A percentile compares a stretch with the other conserved stretches of the same genome.
These are phyloP conservation scores for Oxygymnocypris stewartii DNA, from an alignment of 2,113 vertebrate genomes.

Conservation along the genomic window DNA sequence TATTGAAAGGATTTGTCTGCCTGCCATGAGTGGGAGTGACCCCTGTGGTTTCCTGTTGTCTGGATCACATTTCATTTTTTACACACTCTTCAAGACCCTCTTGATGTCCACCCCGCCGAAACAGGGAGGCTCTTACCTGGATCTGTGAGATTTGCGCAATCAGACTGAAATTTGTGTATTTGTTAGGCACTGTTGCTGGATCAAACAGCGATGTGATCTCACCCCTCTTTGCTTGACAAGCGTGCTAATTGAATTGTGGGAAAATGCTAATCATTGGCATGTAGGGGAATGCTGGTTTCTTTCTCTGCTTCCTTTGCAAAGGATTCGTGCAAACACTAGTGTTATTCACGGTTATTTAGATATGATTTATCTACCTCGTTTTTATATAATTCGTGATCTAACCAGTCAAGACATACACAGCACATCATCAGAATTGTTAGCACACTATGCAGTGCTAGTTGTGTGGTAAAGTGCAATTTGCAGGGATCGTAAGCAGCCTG, in stretches of 20 bases:
- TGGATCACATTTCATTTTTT: conserved; percentile 28
- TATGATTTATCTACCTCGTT: background rate
- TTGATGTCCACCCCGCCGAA: background rate
- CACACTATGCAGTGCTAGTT: background rate
- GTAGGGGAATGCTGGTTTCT: conserved; percentile 51
- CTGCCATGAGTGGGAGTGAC: conserved; percentile 25
- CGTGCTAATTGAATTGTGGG: conserved; percentile 82
- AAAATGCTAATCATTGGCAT: conserved; percentile 73
- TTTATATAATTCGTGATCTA: background rate
- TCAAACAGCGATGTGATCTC: conserved; percentile 61
- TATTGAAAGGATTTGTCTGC: conserved; percentile 55
- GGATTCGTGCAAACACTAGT: background rate
- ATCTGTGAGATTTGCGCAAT: background rate
- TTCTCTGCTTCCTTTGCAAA: conserved; percentile 1
- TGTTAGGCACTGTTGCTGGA: background rate
- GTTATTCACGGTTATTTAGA: background rate
- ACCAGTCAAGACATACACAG: background rate
- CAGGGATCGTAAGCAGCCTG: background rate
- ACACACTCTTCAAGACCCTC: background rate
- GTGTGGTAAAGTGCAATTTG: background rate
- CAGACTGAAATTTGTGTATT: background rate
- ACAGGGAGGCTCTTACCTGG: background rate
- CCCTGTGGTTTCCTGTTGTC: conserved; percentile 49
- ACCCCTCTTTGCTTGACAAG: conserved; percentile 66
- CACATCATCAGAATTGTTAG: background rate